Percentiles rank a stretch among this genome's conserved stretches.
These are phyloP conservation scores for Pagetopsis macropterus DNA, from an alignment of 2,797 vertebrate species.

Conservation along the genomic window DNA sequence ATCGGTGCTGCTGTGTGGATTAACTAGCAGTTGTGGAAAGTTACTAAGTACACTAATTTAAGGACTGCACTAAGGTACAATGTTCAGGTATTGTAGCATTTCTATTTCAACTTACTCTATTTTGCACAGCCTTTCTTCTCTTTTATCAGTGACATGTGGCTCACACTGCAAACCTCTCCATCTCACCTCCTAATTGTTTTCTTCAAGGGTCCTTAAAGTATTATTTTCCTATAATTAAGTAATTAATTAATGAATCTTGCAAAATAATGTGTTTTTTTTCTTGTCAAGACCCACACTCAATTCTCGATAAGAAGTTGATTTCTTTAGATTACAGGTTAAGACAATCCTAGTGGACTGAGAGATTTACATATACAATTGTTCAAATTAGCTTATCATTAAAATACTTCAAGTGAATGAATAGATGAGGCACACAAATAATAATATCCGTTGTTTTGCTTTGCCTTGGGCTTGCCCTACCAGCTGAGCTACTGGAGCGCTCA, in stretches of 20 bases:
- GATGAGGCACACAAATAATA: no score
- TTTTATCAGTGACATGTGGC: no score
- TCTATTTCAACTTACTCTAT: background rate
- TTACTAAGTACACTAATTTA: background rate
- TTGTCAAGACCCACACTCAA: background rate
- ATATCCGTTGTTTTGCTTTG: no score
- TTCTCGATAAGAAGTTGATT: background rate
- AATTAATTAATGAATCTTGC: background rate
- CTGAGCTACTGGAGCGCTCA: background rate
- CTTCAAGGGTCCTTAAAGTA: background rate
- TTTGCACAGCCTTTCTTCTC: background rate
- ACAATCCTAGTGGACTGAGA: background rate
- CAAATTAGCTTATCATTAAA: conserved; percentile 1
- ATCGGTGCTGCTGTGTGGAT: background rate
- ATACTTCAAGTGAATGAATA: background rate
- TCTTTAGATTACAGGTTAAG: background rate
- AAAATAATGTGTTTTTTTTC: background rate
- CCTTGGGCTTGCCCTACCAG: no score
- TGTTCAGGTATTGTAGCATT: background rate
- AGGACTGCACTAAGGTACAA: background rate
- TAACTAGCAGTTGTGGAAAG: background rate
- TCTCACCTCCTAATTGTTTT: background rate
- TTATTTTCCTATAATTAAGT: background rate
- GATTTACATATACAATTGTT: background rate
- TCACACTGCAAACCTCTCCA: background rate